These are phyloP conservation scores for Terrapene triunguis DNA, from an alignment of 2,113 vertebrate species.

Conservation along the genomic window DNA sequence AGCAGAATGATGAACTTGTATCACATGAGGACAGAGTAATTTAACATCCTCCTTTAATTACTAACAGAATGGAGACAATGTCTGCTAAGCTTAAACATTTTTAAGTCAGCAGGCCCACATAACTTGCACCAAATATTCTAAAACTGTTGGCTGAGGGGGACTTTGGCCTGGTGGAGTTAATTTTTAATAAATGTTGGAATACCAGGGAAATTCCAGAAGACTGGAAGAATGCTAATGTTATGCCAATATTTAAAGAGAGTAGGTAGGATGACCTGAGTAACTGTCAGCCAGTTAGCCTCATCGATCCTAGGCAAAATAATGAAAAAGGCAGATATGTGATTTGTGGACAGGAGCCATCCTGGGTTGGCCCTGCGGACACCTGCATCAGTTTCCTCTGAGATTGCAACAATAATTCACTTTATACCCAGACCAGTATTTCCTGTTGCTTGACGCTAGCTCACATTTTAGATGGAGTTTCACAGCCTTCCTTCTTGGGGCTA, in stretches of 20 bases:
- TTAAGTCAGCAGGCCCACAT: not conserved
- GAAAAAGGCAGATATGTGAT: not conserved
- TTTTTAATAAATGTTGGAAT: not conserved
- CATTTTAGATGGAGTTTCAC: not conserved
- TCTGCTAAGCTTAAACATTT: not conserved
- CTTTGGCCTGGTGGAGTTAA: not conserved
- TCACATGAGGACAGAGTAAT: not conserved
- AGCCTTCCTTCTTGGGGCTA: not conserved
- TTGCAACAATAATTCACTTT: not conserved
- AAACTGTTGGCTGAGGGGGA: not conserved
- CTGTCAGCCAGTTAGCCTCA: not conserved
- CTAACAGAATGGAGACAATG: not conserved
- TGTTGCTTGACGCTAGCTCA: not conserved
- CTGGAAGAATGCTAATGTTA: not conserved
- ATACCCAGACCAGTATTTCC: not conserved
- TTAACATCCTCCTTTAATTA: not conserved
- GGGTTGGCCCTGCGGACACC: not conserved
- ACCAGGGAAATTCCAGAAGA: not conserved
- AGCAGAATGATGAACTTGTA: not conserved
- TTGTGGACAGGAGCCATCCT: not conserved
- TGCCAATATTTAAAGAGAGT: not conserved
- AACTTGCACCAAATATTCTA: not conserved
- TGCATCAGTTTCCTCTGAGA: not conserved
- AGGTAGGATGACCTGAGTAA: not conserved
- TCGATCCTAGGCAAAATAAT: not conserved